Evolutionary conservation across 2,113 vertebrate species (phyloP).

Genomic region (Entomyzon cyanotis): DNA sequence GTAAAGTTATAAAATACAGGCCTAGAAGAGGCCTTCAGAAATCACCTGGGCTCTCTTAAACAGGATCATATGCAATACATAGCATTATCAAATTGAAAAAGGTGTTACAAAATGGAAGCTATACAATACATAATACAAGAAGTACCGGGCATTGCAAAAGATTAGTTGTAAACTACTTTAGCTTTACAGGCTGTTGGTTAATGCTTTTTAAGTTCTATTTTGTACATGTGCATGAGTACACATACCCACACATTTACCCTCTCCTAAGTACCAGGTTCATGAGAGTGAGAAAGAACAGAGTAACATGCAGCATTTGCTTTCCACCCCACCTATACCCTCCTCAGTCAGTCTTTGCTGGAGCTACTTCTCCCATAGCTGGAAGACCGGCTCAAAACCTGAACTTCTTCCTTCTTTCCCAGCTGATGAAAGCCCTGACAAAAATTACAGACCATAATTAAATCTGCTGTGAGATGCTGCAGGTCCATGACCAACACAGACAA

Average conservation of each 20-base stretch:
- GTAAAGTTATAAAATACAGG: neutral
- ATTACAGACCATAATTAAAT: neutral
- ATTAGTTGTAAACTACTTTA: neutral
- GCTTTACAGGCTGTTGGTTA: neutral
- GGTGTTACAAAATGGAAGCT: slow-evolving; percentile 27
- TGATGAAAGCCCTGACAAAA: neutral
- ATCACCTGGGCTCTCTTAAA: neutral
- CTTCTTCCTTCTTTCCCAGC: neutral
- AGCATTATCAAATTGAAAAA: neutral
- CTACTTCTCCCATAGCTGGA: neutral
- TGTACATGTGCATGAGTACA: neutral
- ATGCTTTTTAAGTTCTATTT: neutral
- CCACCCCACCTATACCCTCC: neutral
- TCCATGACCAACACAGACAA: neutral
- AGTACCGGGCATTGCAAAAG: neutral
- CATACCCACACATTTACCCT: neutral
- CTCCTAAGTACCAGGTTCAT: neutral
- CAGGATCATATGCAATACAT: neutral
- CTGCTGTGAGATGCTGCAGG: neutral
- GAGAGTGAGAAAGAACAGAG: neutral
- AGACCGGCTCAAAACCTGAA: neutral
- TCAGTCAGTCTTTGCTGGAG: neutral
- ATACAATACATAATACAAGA: slow-evolving; percentile 37
- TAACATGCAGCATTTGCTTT: neutral
- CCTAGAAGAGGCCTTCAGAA: neutral